A percentile compares a stretch with the other conserved stretches of the same genome.
Conservation (phyloP, 64 coral and sea anemone species). For the Trachythela sp. region DNA sequence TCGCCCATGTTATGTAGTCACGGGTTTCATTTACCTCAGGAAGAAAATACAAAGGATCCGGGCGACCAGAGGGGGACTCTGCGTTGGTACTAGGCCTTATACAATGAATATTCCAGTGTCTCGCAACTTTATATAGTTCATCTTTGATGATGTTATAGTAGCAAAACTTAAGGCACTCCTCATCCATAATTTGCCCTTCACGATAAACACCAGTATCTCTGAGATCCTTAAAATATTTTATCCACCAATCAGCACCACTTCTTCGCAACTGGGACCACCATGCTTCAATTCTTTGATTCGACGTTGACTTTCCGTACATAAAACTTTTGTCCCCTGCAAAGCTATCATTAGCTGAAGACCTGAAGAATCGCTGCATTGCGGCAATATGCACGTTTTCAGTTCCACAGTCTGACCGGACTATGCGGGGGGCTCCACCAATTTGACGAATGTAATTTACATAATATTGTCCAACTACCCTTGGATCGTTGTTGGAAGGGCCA, state of each 20-base stretch:
- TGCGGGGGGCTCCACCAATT: background rate
- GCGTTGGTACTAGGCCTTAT: background rate
- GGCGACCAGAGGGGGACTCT: background rate
- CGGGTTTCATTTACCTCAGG: background rate
- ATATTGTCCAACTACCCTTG: constrained; percentile 18
- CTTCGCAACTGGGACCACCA: too few species aligned
- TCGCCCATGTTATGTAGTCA: background rate
- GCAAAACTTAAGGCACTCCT: background rate
- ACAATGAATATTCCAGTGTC: constrained; percentile 12
- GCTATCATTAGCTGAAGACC: background rate
- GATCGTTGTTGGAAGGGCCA: background rate
- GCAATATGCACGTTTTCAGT: constrained; percentile 7
- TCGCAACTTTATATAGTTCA: background rate
- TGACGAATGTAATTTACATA: background rate
- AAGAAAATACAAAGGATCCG: background rate
- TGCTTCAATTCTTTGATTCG: too few species aligned
- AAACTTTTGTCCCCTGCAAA: background rate
- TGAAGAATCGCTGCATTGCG: background rate
- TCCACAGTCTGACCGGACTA: background rate
- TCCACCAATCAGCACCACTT: background rate
- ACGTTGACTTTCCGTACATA: background rate
- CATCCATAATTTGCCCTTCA: background rate
- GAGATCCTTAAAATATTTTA: constrained; percentile 9
- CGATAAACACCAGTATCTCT: constrained; percentile 3
- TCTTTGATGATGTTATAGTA: background rate